Evolutionary conservation across 2,113 vertebrate genomes (phyloP).

Genomic region (Mesoclemmys tuberculata): DNA sequence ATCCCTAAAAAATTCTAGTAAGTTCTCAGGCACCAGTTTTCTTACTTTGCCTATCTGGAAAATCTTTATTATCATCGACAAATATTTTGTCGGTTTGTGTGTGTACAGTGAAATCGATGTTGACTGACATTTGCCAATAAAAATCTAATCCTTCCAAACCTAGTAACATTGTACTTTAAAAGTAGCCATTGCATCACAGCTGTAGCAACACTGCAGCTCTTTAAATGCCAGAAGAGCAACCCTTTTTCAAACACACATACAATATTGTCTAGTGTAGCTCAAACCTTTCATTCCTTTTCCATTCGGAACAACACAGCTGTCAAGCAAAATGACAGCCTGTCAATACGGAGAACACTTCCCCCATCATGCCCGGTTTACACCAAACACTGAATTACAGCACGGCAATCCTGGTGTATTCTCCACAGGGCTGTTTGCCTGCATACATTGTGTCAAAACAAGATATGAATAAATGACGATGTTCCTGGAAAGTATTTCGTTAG

Average conservation of each 20-base stretch:
- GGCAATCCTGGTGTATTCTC: fast-evolving
- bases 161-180: background rate
- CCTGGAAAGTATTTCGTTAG: fast-evolving
- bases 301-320: background rate
- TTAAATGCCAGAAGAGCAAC: background rate
- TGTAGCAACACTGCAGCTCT: background rate
- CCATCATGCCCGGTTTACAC: fast-evolving
- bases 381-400: background rate
- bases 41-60: background rate
- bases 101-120: background rate
- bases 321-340: fast-evolving
- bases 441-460: fast-evolving
- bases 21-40: background rate
- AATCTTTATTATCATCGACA: background rate
- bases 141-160: background rate
- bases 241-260: background rate
- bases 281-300: background rate
- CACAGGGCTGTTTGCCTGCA: fast-evolving
- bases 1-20: background rate
- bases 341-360: background rate
- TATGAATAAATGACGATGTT: fast-evolving
- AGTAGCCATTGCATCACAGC: background rate
- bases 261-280: background rate
- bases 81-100: background rate
- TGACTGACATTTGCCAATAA: background rate